A percentile compares a stretch with the other conserved stretches of the same genome.
Conservation (phyloP, 2,797 vertebrate genomes). For the Staurois parvus region DNA sequence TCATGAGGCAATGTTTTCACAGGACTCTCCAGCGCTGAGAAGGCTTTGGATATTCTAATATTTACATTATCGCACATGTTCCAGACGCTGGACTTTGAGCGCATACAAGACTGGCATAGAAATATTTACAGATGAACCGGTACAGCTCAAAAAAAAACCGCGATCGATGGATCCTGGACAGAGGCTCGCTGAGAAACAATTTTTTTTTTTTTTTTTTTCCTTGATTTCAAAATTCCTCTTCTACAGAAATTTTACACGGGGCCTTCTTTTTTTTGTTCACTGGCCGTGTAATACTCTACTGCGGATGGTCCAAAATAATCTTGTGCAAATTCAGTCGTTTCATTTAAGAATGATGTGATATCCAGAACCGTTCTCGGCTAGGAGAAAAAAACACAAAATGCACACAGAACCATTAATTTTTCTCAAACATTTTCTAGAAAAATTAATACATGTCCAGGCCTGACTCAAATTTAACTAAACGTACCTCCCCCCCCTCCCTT, state of each 20-base stretch:
- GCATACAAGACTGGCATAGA: background rate
- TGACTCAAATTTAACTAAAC: no score
- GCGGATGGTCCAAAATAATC: background rate
- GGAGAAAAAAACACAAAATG: constrained; percentile 66
- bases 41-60: constrained; percentile 4
- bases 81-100: background rate
- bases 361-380: constrained; percentile 83
- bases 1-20: background rate
- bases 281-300: constrained; percentile 7
- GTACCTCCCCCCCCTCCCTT: no score
- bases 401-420: no score
- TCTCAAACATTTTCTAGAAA: no score
- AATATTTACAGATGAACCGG: constrained; percentile 34
- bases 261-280: constrained; percentile 22
- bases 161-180: background rate
- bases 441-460: no score
- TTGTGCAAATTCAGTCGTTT: constrained; percentile 64
- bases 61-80: constrained; percentile 24
- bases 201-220: no score
- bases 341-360: constrained; percentile 86
- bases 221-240: background rate
- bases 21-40: constrained; percentile 12
- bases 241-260: background rate
- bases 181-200: background rate
- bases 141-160: background rate